Percentiles rank a stretch among this genome's conserved stretches.
phyloP scores from a whole-genome alignment of 2,888 invertebrate species.

The Tipula unca region DNA sequence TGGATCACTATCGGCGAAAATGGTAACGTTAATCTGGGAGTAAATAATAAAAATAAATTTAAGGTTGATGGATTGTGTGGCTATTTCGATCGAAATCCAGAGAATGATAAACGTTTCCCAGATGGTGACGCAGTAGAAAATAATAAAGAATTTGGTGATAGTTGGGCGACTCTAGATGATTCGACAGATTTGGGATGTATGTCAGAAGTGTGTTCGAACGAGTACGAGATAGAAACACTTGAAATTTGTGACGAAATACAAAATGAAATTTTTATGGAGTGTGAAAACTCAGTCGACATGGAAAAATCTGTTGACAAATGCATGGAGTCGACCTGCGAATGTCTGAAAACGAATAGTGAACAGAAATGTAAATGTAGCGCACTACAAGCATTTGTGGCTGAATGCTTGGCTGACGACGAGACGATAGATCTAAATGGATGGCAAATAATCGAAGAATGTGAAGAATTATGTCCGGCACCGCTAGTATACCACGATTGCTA shows the following conservation, averaged over 20 bases:
- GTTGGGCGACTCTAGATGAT: conserved; percentile 53
- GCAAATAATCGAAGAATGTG: conserved; percentile 64
- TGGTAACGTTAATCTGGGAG: conserved; percentile 62
- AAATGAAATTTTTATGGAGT: conserved; percentile 43
- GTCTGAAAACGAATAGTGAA: conserved; percentile 42
- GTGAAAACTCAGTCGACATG: conserved; percentile 53
- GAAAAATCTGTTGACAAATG: conserved; percentile 65
- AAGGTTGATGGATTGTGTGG: conserved; percentile 75
- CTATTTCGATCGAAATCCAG: conserved; percentile 54
- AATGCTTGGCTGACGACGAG: conserved; percentile 59
- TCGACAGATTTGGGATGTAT: conserved; percentile 47
- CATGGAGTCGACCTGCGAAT: conserved; percentile 66
- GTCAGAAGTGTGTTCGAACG: conserved; percentile 51
- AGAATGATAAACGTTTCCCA: conserved; percentile 64
- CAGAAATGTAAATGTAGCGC: conserved; percentile 60
- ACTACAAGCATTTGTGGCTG: conserved; percentile 60
- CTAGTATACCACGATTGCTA: conserved; percentile 77
- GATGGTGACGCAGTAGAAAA: conserved; percentile 53
- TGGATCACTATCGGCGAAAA: conserved; percentile 62
- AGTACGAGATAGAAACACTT: conserved; percentile 55
- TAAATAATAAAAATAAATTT: conserved; percentile 51
- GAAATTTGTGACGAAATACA: conserved; percentile 59
- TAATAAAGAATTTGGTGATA: conserved; percentile 64
- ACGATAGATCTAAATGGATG: conserved; percentile 58
- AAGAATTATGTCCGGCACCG: conserved; percentile 61